Conservation (phyloP, 2,113 vertebrate genomes). For the Entelurus aequoreus region DNA sequence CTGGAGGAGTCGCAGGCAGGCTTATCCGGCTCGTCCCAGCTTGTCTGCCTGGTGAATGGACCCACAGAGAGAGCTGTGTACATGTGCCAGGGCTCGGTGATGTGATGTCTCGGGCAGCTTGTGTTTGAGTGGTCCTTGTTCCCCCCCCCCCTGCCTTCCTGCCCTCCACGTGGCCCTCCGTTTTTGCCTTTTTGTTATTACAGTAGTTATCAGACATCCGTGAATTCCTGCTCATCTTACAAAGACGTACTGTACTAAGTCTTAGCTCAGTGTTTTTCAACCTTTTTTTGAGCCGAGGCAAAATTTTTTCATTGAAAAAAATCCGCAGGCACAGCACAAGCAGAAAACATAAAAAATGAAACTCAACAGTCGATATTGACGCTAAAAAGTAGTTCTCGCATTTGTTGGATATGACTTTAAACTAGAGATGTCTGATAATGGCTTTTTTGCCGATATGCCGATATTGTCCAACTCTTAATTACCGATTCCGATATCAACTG, state of each 20-base stretch:
- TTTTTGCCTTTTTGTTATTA: constrained; percentile 28
- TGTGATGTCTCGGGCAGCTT: constrained; percentile 61
- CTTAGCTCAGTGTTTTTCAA: neutral
- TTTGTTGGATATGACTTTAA: no score
- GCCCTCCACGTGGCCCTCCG: constrained; percentile 6
- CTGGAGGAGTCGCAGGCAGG: constrained; percentile 59
- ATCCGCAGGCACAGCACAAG: no score
- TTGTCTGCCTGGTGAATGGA: constrained; percentile 64
- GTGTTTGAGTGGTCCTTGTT: constrained; percentile 65
- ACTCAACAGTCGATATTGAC: no score
- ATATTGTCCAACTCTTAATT: no score
- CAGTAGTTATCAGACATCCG: constrained; percentile 42
- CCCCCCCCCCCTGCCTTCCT: constrained; percentile 27
- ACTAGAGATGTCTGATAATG: no score
- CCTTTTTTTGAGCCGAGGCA: no score
- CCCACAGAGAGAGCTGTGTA: constrained; percentile 58
- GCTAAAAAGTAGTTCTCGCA: no score
- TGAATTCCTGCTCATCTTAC: constrained; percentile 19
- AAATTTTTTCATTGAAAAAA: no score
- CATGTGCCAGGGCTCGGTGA: constrained; percentile 57
- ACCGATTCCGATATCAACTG: no score
- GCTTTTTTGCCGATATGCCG: no score
- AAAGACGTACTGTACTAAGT: constrained; percentile 17
- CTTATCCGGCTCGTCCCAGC: constrained; percentile 62
- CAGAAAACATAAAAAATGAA: no score